Conservation (phyloP, 2,888 invertebrate genomes). For the Alloplasta piceator region DNA sequence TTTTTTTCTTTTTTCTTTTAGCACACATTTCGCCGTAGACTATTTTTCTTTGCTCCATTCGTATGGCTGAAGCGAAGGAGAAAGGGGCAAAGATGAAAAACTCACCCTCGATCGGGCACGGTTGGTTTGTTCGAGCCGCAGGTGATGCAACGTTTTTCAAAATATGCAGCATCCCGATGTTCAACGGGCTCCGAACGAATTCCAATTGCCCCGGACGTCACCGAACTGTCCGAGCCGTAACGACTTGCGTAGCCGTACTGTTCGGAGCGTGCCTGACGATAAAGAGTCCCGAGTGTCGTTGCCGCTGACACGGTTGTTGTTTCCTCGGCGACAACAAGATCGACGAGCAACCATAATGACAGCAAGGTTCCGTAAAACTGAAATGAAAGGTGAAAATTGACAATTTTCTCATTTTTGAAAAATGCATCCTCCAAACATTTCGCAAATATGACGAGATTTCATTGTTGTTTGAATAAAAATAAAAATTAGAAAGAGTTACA, state of each 20-base stretch:
- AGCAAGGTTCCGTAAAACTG: conserved; percentile 53
- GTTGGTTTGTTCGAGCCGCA: conserved; percentile 77
- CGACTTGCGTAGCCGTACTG: conserved; percentile 72
- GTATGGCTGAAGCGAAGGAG: too few species aligned
- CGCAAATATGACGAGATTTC: too few species aligned
- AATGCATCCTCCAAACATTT: too few species aligned
- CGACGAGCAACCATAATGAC: conserved; percentile 43
- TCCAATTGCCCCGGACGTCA: conserved; percentile 72
- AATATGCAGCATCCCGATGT: conserved; percentile 77
- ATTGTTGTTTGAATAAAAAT: too few species aligned
- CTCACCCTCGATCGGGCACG: conserved; percentile 68
- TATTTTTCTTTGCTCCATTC: too few species aligned
- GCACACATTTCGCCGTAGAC: too few species aligned
- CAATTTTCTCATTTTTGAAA: too few species aligned
- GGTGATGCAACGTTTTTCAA: conserved; percentile 79
- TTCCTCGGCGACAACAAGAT: conserved; percentile 57
- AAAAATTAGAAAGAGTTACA: background rate
- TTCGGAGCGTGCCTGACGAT: conserved; percentile 77
- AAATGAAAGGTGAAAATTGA: conserved; percentile 18
- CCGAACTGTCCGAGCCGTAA: conserved; percentile 73
- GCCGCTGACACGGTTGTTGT: conserved; percentile 71
- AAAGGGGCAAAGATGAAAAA: conserved; percentile 35
- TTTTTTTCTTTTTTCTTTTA: too few species aligned
- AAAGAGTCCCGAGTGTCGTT: conserved; percentile 75
- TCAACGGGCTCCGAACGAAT: conserved; percentile 73